Evolutionary conservation across 2,888 invertebrate species (phyloP), one percentile per base, ranked within the genome.

Genomic region (Cinara cedri): DNA sequence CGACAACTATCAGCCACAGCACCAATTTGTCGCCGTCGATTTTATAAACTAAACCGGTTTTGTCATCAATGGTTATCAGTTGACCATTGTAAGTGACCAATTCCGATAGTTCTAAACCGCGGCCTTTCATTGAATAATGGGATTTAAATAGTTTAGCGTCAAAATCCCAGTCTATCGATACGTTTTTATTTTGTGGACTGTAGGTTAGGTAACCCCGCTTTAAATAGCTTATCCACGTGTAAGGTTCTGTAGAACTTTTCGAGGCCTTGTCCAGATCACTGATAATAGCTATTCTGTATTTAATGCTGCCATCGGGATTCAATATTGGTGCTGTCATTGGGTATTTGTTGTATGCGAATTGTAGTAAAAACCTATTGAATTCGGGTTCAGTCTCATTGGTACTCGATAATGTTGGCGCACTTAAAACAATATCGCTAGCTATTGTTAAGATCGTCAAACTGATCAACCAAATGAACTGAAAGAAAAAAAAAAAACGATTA

Each of bases 41-140:
- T 85, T 93, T 91, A 87, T 93, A 97, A 3, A 98, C 87, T 85
- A 93, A 88, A 14, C 99, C 99, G 34, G 98, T 98, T 82, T 98
- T 89, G 86, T 99, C 98, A 87, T 98, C 98, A 85, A 97, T 93
- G 9, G 94, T 91, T 46, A 95, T 88, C 54, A 99, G 87, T 85
- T 90, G 91, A 0, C 97, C 98, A 88, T 99, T 92, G 86, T 94
- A 99, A 0, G 95, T 93, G 81, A 94, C 91, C 81, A 99, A 88
- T 85, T 99, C 98, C 0, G 98, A 98, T 6, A 99, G 87, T 85
- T 99, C 98, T 97, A 98, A 97, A 1, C 97, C 97, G 83, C 98
- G 88, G 2, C 93, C 97, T 84, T 94, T 95, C 81, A 92, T 89
- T 0, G 94, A 89, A 84, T 93, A 90, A 46, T 90, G 90, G 0